phyloP scores from a whole-genome alignment of 2,888 invertebrate species.

The Ichneumon xanthorius region DNA sequence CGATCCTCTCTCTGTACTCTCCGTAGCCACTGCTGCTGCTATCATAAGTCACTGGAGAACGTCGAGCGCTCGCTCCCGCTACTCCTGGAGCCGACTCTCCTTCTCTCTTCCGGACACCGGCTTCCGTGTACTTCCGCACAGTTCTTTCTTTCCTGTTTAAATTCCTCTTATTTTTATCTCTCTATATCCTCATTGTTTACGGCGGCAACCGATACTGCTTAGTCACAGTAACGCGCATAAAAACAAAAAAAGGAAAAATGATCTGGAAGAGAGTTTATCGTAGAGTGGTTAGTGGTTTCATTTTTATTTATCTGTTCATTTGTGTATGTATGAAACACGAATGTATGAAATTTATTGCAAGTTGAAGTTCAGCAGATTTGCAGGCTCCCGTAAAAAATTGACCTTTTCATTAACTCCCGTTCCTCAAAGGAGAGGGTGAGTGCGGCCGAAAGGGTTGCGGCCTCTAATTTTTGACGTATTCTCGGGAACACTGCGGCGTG shows the following conservation, averaged over 20 bases:
- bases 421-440: slow-evolving; percentile 31
- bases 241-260: slow-evolving; percentile 2
- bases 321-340: slow-evolving; percentile 23
- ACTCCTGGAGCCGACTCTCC: slow-evolving; percentile 26
- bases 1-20: slow-evolving; percentile 67
- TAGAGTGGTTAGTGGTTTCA: neutral
- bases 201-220: neutral
- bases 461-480: slow-evolving; percentile 76
- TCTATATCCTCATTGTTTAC: slow-evolving; percentile 30
- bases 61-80: slow-evolving; percentile 31
- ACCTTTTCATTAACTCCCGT: slow-evolving; percentile 55
- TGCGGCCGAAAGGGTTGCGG: slow-evolving; percentile 74
- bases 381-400: slow-evolving; percentile 66
- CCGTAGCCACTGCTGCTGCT: slow-evolving; percentile 54
- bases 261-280: slow-evolving; percentile 3
- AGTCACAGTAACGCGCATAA: neutral
- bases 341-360: slow-evolving; percentile 52
- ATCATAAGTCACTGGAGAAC: slow-evolving; percentile 53
- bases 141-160: slow-evolving; percentile 47
- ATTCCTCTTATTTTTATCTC: slow-evolving; percentile 36
- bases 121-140: slow-evolving; percentile 44
- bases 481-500: slow-evolving; percentile 66
- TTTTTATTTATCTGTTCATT: slow-evolving; percentile 9
- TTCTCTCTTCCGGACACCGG: slow-evolving; percentile 29
- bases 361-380: slow-evolving; percentile 44